Base-by-base conservation (phyloP, 1,140 invertebrate species). In the Linepithema humile region DNA sequence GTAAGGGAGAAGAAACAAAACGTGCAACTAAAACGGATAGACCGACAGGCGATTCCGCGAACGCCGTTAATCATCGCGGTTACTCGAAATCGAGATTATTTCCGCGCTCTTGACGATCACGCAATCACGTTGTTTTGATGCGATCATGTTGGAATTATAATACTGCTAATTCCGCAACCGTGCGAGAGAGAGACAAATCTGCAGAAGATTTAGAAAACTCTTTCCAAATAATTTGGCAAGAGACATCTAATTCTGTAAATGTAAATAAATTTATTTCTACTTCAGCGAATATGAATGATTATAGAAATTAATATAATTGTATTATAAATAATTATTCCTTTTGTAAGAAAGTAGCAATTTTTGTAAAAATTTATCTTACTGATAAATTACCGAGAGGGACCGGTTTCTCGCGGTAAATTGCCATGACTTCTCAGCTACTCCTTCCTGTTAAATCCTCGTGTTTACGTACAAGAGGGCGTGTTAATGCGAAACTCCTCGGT, bases 51-150 rank as follows among this genome's bases (percentile, higher is more conserved):
- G 73, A 48, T 77, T 74, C 55, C 23, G 26, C 72, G 72, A 74
- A 74, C 72, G 38, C 35, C 1, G 23, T 29, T 74, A 40, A 74
- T 74, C 53, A 55, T 29, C 23, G 72, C 53, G 20, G 53, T 60
- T 74, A 26, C 50, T 74, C 29, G 43, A 77, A 77, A 77, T 77
- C 59, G 73, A 64, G 12, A 65, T 77, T 65, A 64, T 77, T 64
- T 62, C 59, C 73, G 59, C 40, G 23, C 53, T 74, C 55, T 29
- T 15, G 48, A n/a, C 6, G 26, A 35, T 65, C 43, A 65, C 12
- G 59, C 55, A 15, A 65, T 77, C 73, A 65, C 29, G 43, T 77
- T 77, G 15, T 48, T 57, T 57, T 20, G 12, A 62, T 38, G n/a
- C n/a, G n/a, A n/a, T 5, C 5, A 35, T 43, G n/a, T 62, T 23